Conservation (phyloP, 2,113 vertebrate species). For the Microtus ochrogaster region DNA sequence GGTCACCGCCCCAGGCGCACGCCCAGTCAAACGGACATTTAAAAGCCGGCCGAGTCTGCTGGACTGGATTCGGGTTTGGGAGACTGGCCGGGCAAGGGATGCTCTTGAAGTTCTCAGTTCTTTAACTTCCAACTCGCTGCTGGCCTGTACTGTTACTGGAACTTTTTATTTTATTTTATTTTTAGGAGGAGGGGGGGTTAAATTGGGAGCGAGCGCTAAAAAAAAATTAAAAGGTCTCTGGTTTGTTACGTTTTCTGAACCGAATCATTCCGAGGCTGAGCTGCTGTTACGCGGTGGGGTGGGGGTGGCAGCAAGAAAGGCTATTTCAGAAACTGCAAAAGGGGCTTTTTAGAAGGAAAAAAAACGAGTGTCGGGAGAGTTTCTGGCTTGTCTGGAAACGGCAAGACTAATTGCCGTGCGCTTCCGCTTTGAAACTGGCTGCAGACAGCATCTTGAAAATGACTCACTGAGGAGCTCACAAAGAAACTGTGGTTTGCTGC, state of each 20-base stretch:
- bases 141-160: constrained; percentile 58
- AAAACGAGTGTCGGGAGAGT: constrained; percentile 89
- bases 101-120: neutral
- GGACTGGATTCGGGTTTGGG: neutral
- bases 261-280: constrained; percentile 44
- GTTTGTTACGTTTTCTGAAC: constrained; percentile 65
- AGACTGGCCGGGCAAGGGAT: neutral
- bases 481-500: constrained; percentile 94
- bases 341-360: constrained; percentile 79
- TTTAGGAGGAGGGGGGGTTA: neutral
- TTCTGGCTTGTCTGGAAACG: constrained; percentile 97
- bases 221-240: constrained; percentile 1
- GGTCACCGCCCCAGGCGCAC: constrained; percentile 52
- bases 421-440: constrained; percentile 99
- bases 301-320: constrained; percentile 67
- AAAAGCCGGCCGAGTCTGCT: neutral
- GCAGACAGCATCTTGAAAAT: constrained; percentile 99
- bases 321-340: constrained; percentile 83
- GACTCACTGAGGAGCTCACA: constrained; percentile 97
- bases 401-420: constrained; percentile 99
- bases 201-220: neutral
- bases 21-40: constrained; percentile 1
- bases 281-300: constrained; percentile 34
- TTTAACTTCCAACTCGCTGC: neutral
- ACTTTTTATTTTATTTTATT: constrained; percentile 49